A percentile compares a stretch with the other conserved stretches of the same genome.
Conservation (phyloP, 2,797 vertebrate species). For the Cacajao melanocephalus region DNA sequence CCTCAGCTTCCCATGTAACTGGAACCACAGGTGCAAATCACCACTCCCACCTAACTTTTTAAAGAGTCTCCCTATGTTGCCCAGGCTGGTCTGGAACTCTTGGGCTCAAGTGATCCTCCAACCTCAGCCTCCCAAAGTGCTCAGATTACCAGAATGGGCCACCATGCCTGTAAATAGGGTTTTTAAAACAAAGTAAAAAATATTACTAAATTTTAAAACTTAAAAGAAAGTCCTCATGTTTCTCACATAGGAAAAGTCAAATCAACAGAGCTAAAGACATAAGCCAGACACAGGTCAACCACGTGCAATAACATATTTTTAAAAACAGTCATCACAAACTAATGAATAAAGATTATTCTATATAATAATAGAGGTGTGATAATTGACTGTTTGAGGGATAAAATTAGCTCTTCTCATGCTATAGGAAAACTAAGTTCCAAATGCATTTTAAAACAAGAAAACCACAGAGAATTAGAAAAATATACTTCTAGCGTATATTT, state of each 20-base stretch:
- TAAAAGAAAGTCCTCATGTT: background rate
- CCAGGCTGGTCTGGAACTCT: background rate
- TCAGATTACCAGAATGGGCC: background rate
- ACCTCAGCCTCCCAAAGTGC: background rate
- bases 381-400: background rate
- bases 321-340: background rate
- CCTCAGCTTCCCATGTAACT: background rate
- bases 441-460: background rate
- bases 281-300: background rate
- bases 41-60: background rate
- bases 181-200: background rate
- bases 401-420: background rate
- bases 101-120: background rate
- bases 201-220: background rate
- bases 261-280: background rate
- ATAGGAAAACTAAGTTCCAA: background rate
- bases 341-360: background rate
- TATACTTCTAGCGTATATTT: background rate
- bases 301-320: background rate
- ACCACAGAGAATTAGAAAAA: background rate
- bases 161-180: background rate
- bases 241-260: background rate
- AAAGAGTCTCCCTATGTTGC: background rate
- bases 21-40: background rate
- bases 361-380: background rate